Evolutionary conservation across 1,140 invertebrate genomes (phyloP).

Genomic region (Drosophila yakuba): DNA sequence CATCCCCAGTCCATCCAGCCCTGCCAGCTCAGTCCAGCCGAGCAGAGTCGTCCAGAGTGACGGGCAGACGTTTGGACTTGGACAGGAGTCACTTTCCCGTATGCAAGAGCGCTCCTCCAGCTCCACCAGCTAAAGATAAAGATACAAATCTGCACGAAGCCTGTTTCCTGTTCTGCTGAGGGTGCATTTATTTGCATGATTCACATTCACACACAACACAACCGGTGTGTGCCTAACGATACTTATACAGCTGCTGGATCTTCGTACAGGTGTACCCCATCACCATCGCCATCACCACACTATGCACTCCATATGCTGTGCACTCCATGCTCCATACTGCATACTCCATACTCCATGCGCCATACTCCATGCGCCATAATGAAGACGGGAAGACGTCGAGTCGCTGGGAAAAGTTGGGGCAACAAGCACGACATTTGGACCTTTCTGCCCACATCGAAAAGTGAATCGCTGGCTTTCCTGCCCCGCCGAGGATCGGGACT

Average conservation of each 20-base stretch:
- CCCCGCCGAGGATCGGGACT: constrained; percentile 39
- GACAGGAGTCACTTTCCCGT: constrained; percentile 62
- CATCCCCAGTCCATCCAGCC: constrained; percentile 2
- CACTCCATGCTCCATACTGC: no score
- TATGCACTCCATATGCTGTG: no score
- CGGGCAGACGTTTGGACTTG: constrained; percentile 16
- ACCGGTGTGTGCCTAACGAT: constrained; percentile 34
- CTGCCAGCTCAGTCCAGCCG: no score
- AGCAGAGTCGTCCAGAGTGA: not conserved
- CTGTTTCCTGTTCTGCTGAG: constrained; percentile 80
- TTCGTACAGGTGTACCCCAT: constrained; percentile 45
- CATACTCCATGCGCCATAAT: constrained; percentile 41
- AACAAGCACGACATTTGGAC: constrained; percentile 66
- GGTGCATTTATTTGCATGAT: constrained; percentile 82
- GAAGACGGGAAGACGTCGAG: constrained; percentile 48
- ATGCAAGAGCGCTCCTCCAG: constrained; percentile 57
- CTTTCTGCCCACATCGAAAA: constrained; percentile 69
- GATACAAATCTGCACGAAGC: constrained; percentile 82
- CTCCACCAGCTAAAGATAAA: constrained; percentile 54
- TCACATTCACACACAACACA: constrained; percentile 43
- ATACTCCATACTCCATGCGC: constrained; percentile 20
- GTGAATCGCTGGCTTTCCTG: constrained; percentile 55
- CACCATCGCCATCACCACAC: constrained; percentile 9
- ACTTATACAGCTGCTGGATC: constrained; percentile 25
- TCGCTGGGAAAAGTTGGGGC: constrained; percentile 43